phyloP scores from a whole-genome alignment of 2,888 invertebrate species.

The Drosophila rellima region DNA sequence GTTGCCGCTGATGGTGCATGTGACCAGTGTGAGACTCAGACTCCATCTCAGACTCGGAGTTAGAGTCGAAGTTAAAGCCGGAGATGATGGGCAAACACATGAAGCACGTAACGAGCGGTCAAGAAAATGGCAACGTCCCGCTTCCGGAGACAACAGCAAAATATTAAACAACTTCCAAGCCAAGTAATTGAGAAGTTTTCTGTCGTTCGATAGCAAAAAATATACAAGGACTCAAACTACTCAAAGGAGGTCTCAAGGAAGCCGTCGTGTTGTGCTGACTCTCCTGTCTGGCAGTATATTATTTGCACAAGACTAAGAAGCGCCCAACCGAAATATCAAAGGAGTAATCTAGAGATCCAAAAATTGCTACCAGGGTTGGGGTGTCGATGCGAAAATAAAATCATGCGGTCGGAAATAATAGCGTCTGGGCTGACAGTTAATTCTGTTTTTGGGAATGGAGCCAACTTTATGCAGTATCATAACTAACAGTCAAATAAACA shows the following conservation, averaged over 20 bases:
- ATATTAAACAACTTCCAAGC: slow-evolving; percentile 63
- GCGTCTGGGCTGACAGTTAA: slow-evolving; percentile 72
- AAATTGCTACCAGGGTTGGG: slow-evolving; percentile 10
- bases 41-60: background rate
- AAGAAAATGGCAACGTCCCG: slow-evolving; percentile 48
- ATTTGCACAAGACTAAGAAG: slow-evolving; percentile 61
- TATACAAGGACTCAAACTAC: slow-evolving; percentile 25
- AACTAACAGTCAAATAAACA: slow-evolving; percentile 32
- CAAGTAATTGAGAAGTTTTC: slow-evolving; percentile 65
- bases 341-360: slow-evolving; percentile 54
- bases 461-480: slow-evolving; percentile 68
- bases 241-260: slow-evolving; percentile 32
- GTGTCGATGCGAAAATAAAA: slow-evolving; percentile 65
- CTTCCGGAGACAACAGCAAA: slow-evolving; percentile 64
- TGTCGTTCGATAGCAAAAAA: slow-evolving; percentile 47
- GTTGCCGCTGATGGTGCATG: slow-evolving; percentile 51
- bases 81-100: slow-evolving; percentile 64
- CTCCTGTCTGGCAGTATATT: slow-evolving; percentile 64
- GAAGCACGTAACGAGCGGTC: slow-evolving; percentile 80
- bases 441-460: slow-evolving; percentile 42
- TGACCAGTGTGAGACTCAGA: slow-evolving; percentile 21
- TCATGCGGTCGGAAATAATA: slow-evolving; percentile 83
- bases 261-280: slow-evolving; percentile 23
- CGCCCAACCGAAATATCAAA: slow-evolving; percentile 75
- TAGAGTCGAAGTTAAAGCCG: slow-evolving; percentile 7